Evolutionary conservation across 1,140 invertebrate species (phyloP).

Genomic region (Coptotermes formosanus): DNA sequence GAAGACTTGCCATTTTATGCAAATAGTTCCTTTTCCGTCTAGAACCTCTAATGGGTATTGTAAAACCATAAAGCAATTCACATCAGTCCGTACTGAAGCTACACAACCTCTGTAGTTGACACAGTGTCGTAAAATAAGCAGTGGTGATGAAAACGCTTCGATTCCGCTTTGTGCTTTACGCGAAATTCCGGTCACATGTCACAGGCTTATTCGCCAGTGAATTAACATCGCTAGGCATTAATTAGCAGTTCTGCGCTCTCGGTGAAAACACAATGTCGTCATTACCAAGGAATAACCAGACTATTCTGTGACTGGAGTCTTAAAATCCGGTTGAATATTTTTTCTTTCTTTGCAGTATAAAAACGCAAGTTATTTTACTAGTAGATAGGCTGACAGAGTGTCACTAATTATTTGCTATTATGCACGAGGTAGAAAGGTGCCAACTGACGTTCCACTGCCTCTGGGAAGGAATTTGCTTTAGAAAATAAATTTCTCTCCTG

Average conservation of each 20-base stretch:
- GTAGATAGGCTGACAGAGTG: neutral
- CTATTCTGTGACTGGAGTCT: neutral
- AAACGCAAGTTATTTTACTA: neutral
- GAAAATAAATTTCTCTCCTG: neutral
- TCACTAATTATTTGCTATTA: conserved; percentile 8
- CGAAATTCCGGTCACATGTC: neutral
- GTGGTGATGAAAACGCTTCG: too few species aligned
- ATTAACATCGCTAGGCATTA: neutral
- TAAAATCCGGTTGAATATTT: neutral
- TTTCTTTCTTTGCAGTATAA: neutral
- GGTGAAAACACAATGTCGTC: neutral
- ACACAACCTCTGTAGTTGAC: too few species aligned
- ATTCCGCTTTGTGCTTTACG: neutral
- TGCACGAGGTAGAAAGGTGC: neutral
- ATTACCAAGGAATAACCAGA: neutral
- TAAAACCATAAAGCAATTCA: too few species aligned
- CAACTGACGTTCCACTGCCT: neutral
- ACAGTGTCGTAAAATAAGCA: too few species aligned
- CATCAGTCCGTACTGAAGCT: too few species aligned
- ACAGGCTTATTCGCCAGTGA: neutral
- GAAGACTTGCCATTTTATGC: too few species aligned
- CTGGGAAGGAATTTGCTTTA: neutral
- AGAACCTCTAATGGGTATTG: too few species aligned
- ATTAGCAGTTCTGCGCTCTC: neutral
- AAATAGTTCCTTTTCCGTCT: too few species aligned